Base-by-base conservation (phyloP, 1,140 invertebrate species). In the Drosophila nebulosa region DNA sequence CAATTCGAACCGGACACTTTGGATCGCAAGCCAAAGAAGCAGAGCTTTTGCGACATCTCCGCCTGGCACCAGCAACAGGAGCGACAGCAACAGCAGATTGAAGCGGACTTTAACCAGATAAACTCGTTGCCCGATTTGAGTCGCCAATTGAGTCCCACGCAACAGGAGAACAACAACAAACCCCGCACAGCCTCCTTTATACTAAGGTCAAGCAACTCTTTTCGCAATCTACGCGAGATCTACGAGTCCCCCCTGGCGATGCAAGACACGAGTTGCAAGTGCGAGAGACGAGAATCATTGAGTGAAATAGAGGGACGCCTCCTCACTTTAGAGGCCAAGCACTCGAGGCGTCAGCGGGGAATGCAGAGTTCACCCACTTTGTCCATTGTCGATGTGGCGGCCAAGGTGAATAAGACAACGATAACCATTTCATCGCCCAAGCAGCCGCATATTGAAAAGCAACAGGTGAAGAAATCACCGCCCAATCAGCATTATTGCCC, bases 1-100 rank as follows among this genome's bases (percentile, higher is more conserved):
- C 93, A 93, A 59, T 97, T 96, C 79, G 96, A 97, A 88, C 96
- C 96, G 0, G 96, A 97, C 74, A 97, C 96, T 0, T 90, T 97
- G 22, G 96, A 97, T 80, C 92, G 96, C n/a, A 96, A 96, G 86
- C 95, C 95, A 36, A 94, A 93, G 74, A 96, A 95, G 79, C 89
- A 91, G 36, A 91, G 90, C 55, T 91, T 91, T 39, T 91, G 90
- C 55, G 89, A 91, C 70, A 84, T 94, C 3, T 92, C 26, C 70
- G 81, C 42, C 74, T 92, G 92, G 84, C 68, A 60, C 4, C 67
- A 86, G 92, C 52, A 61, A 69, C 91, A 93, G 91, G 74, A 83
- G 90, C 24, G 91, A 22, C 80, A 16, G 22, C n/a, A 92, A 69
- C 93, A 92, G 69, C 93, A 92, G 73, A 85, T 94, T 1, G 93